A percentile compares a stretch with the other conserved stretches of the same genome.
These are phyloP conservation scores for Anhinga rufa DNA, from an alignment of 2,113 vertebrate species.

Conservation along the genomic window DNA sequence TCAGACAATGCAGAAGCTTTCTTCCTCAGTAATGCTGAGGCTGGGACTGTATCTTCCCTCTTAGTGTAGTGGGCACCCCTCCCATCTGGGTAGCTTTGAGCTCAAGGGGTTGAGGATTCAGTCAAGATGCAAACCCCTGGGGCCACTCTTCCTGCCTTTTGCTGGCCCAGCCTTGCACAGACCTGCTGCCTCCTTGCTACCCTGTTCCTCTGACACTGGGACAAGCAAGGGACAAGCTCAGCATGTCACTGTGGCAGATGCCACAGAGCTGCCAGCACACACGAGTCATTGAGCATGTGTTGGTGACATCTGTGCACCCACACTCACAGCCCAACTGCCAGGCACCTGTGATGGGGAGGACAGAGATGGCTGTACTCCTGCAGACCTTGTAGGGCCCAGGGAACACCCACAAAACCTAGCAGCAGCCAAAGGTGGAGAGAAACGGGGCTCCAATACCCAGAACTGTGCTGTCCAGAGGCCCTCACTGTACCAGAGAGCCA, in stretches of 20 bases:
- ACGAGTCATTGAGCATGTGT: rapidly evolving
- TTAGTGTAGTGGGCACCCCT: background rate
- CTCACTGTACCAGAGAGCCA: background rate
- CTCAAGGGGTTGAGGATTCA: background rate
- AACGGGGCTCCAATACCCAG: background rate
- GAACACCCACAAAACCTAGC: background rate
- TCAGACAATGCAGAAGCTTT: background rate
- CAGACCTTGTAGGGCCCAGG: background rate
- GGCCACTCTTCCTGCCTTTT: background rate
- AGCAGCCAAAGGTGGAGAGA: background rate
- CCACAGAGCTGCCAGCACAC: background rate
- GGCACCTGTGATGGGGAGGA: background rate
- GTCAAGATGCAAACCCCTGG: background rate
- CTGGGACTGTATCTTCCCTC: background rate
- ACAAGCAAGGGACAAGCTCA: background rate
- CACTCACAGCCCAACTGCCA: background rate
- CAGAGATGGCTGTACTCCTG: background rate
- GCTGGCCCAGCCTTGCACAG: background rate
- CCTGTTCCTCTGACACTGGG: background rate
- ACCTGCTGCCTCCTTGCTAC: background rate
- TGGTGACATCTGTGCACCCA: rapidly evolving
- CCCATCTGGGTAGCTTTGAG: background rate
- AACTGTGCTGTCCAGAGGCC: background rate
- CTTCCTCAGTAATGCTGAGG: background rate
- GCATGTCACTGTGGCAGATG: background rate